Percentiles rank a stretch among this genome's conserved stretches.
phyloP scores from a whole-genome alignment of 1,140 invertebrate genomes.

The Hypsibius dujardini region DNA sequence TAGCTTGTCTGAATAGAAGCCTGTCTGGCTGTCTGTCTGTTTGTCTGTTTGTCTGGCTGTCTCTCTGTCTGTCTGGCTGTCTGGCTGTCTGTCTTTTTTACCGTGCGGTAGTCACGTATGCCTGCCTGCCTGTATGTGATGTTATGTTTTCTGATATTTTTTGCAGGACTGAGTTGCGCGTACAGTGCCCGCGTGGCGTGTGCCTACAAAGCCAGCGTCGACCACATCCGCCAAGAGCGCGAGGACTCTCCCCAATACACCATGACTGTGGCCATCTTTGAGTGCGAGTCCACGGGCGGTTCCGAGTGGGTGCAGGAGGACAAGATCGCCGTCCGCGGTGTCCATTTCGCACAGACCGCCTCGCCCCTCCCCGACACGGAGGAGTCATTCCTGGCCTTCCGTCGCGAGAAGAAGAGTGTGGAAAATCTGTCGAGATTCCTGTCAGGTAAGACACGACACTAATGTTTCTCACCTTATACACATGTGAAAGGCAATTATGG shows the following conservation, averaged over 20 bases:
- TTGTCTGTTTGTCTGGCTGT: no score
- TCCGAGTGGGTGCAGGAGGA: conserved; percentile 98
- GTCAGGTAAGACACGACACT: no score
- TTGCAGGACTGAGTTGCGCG: conserved; percentile 60
- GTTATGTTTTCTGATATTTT: no score
- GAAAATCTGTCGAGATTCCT: background rate
- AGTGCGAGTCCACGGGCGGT: conserved; percentile 92
- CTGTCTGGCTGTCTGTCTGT: no score
- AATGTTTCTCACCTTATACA: no score
- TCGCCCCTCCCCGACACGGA: conserved; percentile 3
- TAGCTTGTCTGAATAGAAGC: no score
- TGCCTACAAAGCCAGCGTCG: conserved; percentile 57
- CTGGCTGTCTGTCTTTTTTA: no score
- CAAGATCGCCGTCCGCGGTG: conserved; percentile 35
- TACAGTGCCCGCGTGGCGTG: conserved; percentile 90
- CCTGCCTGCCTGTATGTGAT: no score
- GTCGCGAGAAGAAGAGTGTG: conserved; percentile 6
- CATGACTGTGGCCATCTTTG: conserved; percentile 85
- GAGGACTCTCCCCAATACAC: conserved; percentile 36
- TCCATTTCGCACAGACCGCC: background rate
- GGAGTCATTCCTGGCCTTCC: background rate
- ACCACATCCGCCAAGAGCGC: conserved; percentile 2
- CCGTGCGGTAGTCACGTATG: no score
- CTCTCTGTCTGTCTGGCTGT: no score
- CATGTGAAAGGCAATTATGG: no score